Base-by-base conservation (phyloP, 2,888 invertebrate species). In the Diarsia rubi region DNA sequence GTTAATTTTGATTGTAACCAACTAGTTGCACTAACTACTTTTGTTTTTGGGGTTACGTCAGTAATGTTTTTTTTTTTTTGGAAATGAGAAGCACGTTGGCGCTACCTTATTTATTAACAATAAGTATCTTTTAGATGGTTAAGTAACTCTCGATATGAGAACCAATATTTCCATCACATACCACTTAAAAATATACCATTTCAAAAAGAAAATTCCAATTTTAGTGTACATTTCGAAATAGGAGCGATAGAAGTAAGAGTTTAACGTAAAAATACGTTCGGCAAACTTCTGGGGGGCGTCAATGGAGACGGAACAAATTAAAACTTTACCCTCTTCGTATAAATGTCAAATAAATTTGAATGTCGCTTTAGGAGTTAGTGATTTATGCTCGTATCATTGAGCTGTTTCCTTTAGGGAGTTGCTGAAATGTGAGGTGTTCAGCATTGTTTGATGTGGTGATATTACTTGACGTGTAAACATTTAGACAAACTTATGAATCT, bases 311-410 rank as follows among this genome's bases (percentile, higher is more conserved):
- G 81, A 87, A 87, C 82, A 86, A 87, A 87, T 87, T 87, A 87
- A 87, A 87, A 87, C 79, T 87, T 87, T 83, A 31, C 85, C 87
- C 75, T 85, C 83, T 78, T 71, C 83, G 83, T 81, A 87, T 87
- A 87, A 87, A 87, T 86, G 87, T 87, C 87, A 87, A 87, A 87
- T 87, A 83, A 85, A 86, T 87, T 87, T 87, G 86, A 87, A 86
- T 87, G 79, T 81, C 80, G 86, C 75, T 82, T 66, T 73, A 78
- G 75, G 74, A 82, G 78, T 81, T 66, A 27, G 77, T 82, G 86
- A 87, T 85, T 87, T 87, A 87, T 84, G 84, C 79, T 75, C 70
- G 78, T 84, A 82, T 84, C 82, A 81, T 85, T 78, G 84, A 84
- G 77, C 78, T 82, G 80, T 79, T 73, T 78, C 79, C 67, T 80